Conservation (phyloP, 2,888 invertebrate species). For the Notodonta ziczac region DNA sequence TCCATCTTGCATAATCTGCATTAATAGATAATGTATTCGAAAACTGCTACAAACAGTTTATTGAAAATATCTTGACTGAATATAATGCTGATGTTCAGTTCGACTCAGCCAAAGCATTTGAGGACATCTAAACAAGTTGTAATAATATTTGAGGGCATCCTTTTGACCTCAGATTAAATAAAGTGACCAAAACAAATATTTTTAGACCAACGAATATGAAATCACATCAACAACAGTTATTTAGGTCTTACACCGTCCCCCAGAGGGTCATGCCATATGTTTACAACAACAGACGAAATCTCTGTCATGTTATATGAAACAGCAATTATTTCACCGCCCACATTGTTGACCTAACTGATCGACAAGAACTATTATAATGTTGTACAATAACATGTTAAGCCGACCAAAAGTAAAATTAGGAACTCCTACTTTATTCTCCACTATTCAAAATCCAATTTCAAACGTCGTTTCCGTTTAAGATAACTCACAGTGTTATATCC, state of each 20-base stretch:
- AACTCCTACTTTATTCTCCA: neutral
- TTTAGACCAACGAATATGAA: slow-evolving; percentile 11
- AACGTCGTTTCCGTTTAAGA: neutral
- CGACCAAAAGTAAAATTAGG: neutral
- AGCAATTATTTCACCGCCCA: slow-evolving; percentile 21
- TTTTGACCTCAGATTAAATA: too few species aligned
- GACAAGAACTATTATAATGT: neutral
- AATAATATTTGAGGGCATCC: too few species aligned
- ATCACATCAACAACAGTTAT: neutral
- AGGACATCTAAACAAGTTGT: too few species aligned
- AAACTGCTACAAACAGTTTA: too few species aligned
- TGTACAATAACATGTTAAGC: neutral
- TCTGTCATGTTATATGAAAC: slow-evolving; percentile 4
- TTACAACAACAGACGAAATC: neutral
- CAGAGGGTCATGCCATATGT: neutral
- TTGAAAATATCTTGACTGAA: too few species aligned
- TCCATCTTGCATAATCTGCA: too few species aligned
- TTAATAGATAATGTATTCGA: too few species aligned
- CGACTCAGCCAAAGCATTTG: too few species aligned
- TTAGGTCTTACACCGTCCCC: neutral
- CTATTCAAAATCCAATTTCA: neutral
- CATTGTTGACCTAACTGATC: slow-evolving; percentile 12
- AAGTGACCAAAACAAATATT: slow-evolving; percentile 11
- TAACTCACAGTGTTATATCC: neutral
- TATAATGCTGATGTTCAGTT: too few species aligned